phyloP scores from a whole-genome alignment of 2,797 vertebrate genomes.

The Natrix natrix region DNA sequence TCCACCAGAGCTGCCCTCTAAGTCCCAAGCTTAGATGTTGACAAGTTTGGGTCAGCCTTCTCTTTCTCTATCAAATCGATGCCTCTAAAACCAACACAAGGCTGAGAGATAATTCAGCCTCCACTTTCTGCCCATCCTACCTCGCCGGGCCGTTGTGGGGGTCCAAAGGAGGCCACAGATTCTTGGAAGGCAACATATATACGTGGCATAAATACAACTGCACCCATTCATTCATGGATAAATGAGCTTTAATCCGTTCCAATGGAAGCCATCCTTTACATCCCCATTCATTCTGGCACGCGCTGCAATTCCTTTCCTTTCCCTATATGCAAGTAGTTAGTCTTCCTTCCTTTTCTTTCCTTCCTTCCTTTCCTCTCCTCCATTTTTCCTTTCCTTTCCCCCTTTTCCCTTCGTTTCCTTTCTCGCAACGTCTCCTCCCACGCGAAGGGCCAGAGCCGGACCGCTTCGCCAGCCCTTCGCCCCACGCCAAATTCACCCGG shows the following conservation, averaged over 20 bases:
- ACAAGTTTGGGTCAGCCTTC: not conserved
- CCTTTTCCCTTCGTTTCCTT: not conserved
- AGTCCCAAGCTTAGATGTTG: not conserved
- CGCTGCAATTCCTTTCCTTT: not conserved
- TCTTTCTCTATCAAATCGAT: not conserved
- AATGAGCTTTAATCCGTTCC: not conserved
- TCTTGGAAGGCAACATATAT: not conserved
- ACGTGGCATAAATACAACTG: not conserved
- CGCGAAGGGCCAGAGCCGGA: not conserved
- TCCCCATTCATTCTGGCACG: not conserved
- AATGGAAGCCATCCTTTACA: not conserved
- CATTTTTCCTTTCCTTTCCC: too few relatives aligned
- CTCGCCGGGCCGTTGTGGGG: not conserved
- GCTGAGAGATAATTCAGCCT: not conserved
- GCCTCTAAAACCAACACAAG: not conserved
- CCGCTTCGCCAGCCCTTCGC: not conserved
- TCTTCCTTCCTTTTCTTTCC: not conserved
- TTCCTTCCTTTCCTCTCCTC: too few relatives aligned
- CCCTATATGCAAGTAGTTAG: too few relatives aligned
- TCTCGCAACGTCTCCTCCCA: not conserved
- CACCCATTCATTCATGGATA: not conserved
- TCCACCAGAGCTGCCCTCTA: not conserved
- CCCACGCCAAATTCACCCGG: not conserved
- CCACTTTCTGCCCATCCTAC: not conserved
- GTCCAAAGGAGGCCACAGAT: not conserved